Evolutionary conservation across 2,888 invertebrate genomes (phyloP).

Genomic region (Clostera curtula): DNA sequence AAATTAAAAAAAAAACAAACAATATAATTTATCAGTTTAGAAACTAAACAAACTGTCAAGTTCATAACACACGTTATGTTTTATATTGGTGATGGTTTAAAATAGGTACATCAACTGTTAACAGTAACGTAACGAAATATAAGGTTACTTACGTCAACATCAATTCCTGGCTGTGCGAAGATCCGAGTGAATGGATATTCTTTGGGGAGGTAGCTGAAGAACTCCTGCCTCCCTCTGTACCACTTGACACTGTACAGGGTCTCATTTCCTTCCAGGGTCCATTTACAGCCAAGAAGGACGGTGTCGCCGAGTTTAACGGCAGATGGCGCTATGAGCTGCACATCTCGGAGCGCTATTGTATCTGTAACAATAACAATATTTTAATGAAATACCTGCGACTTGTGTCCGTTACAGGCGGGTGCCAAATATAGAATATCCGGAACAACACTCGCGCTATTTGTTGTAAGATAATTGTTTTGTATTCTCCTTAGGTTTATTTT

Average conservation of each 20-base stretch:
- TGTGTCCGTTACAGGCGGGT: too few species aligned
- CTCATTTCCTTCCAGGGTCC: conserved; percentile 81
- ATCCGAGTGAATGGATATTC: conserved; percentile 84
- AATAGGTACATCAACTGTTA: background rate
- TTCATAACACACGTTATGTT: too few species aligned
- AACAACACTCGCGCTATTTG: too few species aligned
- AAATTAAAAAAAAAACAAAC: too few species aligned
- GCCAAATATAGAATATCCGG: too few species aligned
- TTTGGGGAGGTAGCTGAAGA: conserved; percentile 86
- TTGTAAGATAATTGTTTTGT: too few species aligned
- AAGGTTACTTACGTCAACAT: conserved; percentile 80
- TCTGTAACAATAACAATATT: conserved; percentile 54
- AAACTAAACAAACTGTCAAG: too few species aligned
- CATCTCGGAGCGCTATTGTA: conserved; percentile 76
- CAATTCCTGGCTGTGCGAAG: conserved; percentile 79
- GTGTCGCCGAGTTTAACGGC: conserved; percentile 83
- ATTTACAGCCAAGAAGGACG: conserved; percentile 82
- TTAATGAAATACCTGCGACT: background rate
- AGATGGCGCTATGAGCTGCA: conserved; percentile 80
- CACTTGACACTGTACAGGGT: conserved; percentile 87
- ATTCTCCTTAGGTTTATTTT: too few species aligned
- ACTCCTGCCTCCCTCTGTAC: conserved; percentile 85
- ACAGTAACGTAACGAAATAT: background rate
- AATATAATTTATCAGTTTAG: too few species aligned
- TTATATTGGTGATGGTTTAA: background rate